Conservation (phyloP, 2,888 invertebrate species). For the Caprella mutica region DNA sequence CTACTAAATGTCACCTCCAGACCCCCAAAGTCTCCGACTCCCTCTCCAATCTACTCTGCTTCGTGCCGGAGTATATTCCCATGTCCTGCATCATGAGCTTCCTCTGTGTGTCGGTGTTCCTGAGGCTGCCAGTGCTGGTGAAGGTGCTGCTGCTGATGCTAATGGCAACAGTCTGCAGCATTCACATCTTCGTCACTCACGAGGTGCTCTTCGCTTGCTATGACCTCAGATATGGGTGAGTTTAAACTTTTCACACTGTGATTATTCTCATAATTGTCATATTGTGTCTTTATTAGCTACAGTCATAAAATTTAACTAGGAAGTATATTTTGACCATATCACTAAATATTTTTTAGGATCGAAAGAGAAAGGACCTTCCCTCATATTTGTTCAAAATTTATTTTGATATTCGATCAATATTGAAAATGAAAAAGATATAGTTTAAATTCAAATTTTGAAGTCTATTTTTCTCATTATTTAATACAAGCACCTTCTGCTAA, state of each 20-base stretch:
- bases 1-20: no score
- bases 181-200: constrained; percentile 71
- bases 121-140: constrained; percentile 66
- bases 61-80: constrained; percentile 75
- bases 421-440: no score
- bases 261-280: constrained; percentile 2
- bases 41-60: constrained; percentile 62
- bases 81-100: constrained; percentile 72
- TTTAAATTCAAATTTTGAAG: no score
- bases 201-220: constrained; percentile 67
- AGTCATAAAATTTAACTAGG: no score
- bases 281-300: background rate
- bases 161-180: constrained; percentile 66
- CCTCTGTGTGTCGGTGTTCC: constrained; percentile 71
- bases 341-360: no score
- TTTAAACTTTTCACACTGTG: constrained; percentile 29
- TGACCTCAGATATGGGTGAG: constrained; percentile 63
- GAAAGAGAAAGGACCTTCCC: no score
- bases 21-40: background rate
- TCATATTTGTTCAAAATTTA: no score
- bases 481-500: no score
- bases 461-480: no score
- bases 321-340: no score
- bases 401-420: no score
- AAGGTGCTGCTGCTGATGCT: constrained; percentile 64